Evolutionary conservation across 2,113 vertebrate genomes (phyloP).

Genomic region (Tinamus guttatus): DNA sequence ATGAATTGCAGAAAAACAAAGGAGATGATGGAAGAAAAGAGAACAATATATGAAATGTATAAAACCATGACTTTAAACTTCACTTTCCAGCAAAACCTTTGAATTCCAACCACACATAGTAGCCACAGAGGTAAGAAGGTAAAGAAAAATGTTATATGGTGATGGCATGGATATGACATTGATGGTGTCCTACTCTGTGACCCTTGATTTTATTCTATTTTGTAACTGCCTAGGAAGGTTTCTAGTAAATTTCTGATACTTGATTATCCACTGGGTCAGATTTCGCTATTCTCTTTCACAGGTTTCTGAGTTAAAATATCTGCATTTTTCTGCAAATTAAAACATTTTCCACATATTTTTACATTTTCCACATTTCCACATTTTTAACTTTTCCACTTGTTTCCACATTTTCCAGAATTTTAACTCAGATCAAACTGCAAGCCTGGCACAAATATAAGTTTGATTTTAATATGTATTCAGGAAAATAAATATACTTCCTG

Average conservation of each 20-base stretch:
- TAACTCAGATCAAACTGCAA: background rate
- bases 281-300: background rate
- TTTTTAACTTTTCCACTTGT: no score
- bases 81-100: background rate
- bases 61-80: background rate
- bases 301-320: background rate
- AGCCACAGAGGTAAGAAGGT: background rate
- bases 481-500: background rate
- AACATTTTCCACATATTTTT: background rate
- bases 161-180: no score
- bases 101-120: background rate
- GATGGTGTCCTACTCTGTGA: background rate
- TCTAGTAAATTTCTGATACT: background rate
- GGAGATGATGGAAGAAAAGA: background rate
- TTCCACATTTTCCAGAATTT: background rate
- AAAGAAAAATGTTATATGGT: background rate
- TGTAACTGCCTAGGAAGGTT: background rate
- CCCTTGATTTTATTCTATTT: background rate
- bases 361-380: no score
- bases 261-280: background rate
- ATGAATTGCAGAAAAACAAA: background rate
- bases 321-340: background rate
- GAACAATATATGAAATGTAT: background rate
- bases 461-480: background rate
- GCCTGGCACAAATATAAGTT: background rate